Conservation (phyloP, 2,888 invertebrate genomes). For the Ennomos erosarius region DNA sequence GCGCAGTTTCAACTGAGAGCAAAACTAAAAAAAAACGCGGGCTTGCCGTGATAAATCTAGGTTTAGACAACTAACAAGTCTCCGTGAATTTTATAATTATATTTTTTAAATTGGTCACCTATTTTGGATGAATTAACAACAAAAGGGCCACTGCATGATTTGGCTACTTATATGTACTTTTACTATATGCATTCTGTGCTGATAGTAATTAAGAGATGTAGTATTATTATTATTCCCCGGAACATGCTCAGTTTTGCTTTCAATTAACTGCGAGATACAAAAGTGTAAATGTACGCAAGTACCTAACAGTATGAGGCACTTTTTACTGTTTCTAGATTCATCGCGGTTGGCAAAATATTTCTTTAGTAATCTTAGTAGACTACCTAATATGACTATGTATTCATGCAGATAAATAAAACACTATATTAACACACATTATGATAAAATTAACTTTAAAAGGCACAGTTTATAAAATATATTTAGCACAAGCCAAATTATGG, state of each 20-base stretch:
- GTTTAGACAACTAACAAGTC: no score
- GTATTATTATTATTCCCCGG: neutral
- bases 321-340: constrained; percentile 30
- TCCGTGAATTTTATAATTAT: no score
- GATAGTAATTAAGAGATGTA: neutral
- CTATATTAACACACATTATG: constrained; percentile 8
- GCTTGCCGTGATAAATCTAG: no score
- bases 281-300: neutral
- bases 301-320: constrained; percentile 70
- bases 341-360: constrained; percentile 6
- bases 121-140: no score
- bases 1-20: constrained; percentile 11
- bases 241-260: neutral
- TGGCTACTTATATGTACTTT: no score
- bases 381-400: constrained; percentile 1
- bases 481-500: neutral
- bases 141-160: no score
- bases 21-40: no score
- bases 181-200: no score
- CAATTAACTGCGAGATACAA: neutral
- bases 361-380: constrained; percentile 2
- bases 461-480: constrained; percentile 14
- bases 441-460: constrained; percentile 12
- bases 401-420: constrained; percentile 8
- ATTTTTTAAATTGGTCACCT: no score